These are phyloP conservation scores for Stenchaetothrips biformis DNA, from an alignment of 2,888 invertebrate species.

Conservation along the genomic window DNA sequence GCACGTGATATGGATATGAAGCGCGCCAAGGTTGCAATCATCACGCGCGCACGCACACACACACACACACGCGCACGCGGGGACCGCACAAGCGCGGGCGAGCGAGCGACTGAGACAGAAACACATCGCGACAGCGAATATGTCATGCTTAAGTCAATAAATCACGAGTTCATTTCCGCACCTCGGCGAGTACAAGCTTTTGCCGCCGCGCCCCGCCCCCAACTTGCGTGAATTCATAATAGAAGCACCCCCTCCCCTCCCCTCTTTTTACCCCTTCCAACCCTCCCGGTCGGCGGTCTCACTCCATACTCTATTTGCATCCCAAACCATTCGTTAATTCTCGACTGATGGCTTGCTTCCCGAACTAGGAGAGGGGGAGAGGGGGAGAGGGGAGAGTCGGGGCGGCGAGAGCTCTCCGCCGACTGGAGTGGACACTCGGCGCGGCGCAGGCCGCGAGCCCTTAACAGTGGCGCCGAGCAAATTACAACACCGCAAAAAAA, in stretches of 20 bases:
- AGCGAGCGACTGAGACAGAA: slow-evolving; percentile 29
- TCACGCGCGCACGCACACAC: not conserved
- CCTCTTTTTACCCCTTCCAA: too few relatives aligned
- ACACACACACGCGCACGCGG: not conserved
- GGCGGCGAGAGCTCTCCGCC: too few relatives aligned
- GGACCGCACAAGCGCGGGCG: not conserved
- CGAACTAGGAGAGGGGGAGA: too few relatives aligned
- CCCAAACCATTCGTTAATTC: slow-evolving; percentile 1
- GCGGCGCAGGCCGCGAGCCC: too few relatives aligned
- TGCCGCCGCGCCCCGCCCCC: slow-evolving; percentile 30
- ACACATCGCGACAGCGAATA: slow-evolving; percentile 28
- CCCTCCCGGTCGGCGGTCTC: not conserved
- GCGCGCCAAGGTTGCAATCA: not conserved
- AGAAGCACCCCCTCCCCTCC: slow-evolving; percentile 34
- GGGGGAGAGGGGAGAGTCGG: slow-evolving; percentile 27
- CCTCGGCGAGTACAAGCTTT: not conserved
- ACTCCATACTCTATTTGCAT: not conserved
- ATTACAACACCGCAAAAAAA: too few relatives aligned
- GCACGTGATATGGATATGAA: not conserved
- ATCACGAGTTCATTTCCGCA: slow-evolving; percentile 19
- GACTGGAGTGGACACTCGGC: too few relatives aligned
- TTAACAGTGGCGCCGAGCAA: too few relatives aligned
- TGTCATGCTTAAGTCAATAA: slow-evolving; percentile 21
- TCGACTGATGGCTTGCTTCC: not conserved
- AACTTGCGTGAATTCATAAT: slow-evolving; percentile 41